Conservation (phyloP, 2,888 invertebrate species). For the Amblyjoppa fuscipennis region DNA sequence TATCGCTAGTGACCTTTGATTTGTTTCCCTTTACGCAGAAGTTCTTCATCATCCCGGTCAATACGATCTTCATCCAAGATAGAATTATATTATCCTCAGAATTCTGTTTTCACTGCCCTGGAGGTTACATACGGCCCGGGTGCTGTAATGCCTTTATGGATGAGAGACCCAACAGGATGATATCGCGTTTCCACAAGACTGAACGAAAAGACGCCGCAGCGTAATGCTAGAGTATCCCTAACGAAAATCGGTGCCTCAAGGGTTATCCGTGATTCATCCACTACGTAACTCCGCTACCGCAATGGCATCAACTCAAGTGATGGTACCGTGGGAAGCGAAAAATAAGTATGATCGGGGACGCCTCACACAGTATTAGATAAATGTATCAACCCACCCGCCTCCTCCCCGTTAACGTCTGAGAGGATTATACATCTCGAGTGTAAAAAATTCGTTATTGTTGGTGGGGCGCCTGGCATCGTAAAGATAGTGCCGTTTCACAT, state of each 20-base stretch:
- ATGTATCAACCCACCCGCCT: conserved; percentile 46
- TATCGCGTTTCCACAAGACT: conserved; percentile 83
- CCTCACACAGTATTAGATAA: conserved; percentile 37
- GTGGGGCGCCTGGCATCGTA: conserved; percentile 45
- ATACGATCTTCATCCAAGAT: neutral
- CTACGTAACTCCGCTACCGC: conserved; percentile 42
- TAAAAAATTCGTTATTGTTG: conserved; percentile 68
- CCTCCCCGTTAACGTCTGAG: conserved; percentile 55
- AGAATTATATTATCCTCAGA: conserved; percentile 32
- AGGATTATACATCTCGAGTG: conserved; percentile 66
- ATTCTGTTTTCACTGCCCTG: conserved; percentile 2
- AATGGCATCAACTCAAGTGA: neutral
- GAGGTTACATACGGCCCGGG: conserved; percentile 12
- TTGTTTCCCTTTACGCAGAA: neutral
- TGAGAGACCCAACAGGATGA: conserved; percentile 68
- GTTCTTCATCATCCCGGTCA: neutral
- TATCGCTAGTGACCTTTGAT: neutral
- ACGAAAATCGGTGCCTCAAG: conserved; percentile 73
- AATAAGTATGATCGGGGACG: conserved; percentile 33
- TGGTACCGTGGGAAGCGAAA: conserved; percentile 33
- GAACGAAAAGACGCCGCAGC: conserved; percentile 73
- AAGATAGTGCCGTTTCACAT: conserved; percentile 56
- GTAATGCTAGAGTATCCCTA: conserved; percentile 73
- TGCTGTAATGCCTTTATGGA: conserved; percentile 23
- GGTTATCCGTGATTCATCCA: conserved; percentile 43